Conservation (phyloP, 2,113 vertebrate species). For the Amblyornis subalaris region DNA sequence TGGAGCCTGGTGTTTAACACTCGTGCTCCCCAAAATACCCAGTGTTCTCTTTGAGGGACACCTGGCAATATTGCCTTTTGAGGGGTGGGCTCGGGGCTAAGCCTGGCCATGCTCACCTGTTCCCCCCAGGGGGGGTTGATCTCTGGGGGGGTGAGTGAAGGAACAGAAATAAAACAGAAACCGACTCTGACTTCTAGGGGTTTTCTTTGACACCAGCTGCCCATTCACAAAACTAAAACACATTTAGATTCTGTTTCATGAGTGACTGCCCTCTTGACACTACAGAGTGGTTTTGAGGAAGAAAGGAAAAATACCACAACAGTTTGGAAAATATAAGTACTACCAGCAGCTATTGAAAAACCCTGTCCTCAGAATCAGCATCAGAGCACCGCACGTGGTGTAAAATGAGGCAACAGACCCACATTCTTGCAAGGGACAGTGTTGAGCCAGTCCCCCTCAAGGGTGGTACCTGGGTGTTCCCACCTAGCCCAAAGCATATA, state of each 20-base stretch:
- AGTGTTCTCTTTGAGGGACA: neutral
- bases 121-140: neutral
- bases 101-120: accelerated
- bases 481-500: too few species aligned
- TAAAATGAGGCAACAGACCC: too few species aligned
- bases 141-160: accelerated
- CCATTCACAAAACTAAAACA: neutral
- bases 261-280: neutral
- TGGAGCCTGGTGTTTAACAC: neutral
- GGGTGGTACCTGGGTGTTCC: too few species aligned
- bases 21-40: neutral
- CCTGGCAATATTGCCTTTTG: neutral
- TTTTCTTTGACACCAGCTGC: neutral
- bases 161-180: neutral
- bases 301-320: neutral
- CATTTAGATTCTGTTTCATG: neutral
- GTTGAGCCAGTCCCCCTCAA: too few species aligned
- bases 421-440: too few species aligned
- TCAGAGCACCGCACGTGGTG: too few species aligned
- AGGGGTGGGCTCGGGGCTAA: neutral
- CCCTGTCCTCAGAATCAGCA: too few species aligned
- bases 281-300: neutral
- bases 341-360: neutral
- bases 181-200: neutral
- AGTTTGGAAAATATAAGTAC: neutral